Base-by-base conservation (phyloP, 1,140 invertebrate genomes). In the Drosophila kohkoa region DNA sequence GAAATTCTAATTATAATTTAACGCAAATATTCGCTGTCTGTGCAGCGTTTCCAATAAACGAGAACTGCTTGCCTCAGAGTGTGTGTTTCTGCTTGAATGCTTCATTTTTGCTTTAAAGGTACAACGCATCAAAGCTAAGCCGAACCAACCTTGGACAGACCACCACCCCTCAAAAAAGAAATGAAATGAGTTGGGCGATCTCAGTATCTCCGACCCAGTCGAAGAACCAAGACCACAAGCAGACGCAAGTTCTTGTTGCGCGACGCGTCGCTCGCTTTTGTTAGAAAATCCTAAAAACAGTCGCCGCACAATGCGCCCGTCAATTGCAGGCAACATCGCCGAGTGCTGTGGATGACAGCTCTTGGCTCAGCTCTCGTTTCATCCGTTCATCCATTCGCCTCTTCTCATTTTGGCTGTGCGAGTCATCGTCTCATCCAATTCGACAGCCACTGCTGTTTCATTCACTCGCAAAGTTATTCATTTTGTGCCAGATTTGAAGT, bases 1-100 rank as follows among this genome's bases (percentile, higher is more conserved):
- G 85, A 85, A 89, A 89, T 89, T 89, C 85, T 89, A 89, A 89
- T 89, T 89, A 89, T 89, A 89, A 85, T 89, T 89, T 89, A 89
- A 85, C 81, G 85, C 80, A 89, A 89, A 89, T 88, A 20, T 57
- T 85, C 76, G 77, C 67, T 75, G 85, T 87, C 79, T 83, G 81
- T 16, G 35, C 35, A 32, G 30, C 30, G 30, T 32, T 32, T 32
- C 30, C 30, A 32, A 32, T 32, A 32, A 32, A 8, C 60, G 49
- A 54, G 20, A 67, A 63, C 65, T 66, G 38, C 30, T 63, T 59
- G 62, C 58, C 2, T 57, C n/a, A 4, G 43, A 28, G 49, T 30
- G 45, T 48, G 66, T 75, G 25, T 43, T 81, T 72, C 63, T 72
- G 63, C 63, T 35, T 75, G 75, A 72, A 46, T 86, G 82, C 58